These are phyloP conservation scores for Otolemur crassicaudatus DNA, from an alignment of 2,797 vertebrate genomes.

Conservation along the genomic window DNA sequence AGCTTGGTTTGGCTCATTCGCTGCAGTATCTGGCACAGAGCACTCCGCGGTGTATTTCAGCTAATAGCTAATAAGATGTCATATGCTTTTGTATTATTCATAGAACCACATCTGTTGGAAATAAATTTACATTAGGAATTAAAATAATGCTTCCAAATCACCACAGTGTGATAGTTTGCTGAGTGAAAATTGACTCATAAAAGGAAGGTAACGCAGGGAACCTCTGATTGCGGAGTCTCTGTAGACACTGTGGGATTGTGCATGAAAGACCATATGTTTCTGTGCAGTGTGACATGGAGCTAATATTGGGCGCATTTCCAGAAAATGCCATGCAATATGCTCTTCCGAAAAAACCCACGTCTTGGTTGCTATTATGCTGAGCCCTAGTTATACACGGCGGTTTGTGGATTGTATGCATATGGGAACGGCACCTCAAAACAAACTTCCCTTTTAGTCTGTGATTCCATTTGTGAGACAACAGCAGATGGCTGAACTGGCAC, in stretches of 20 bases:
- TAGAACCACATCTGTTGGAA: slow-evolving; percentile 57
- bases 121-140: slow-evolving; percentile 65
- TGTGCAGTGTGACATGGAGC: slow-evolving; percentile 35
- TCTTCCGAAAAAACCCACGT: neutral
- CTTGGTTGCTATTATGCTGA: neutral
- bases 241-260: neutral
- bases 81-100: slow-evolving; percentile 51
- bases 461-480: neutral
- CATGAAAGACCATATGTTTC: slow-evolving; percentile 44
- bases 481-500: slow-evolving; percentile 73
- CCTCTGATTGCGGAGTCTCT: slow-evolving; percentile 38
- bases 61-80: slow-evolving; percentile 57
- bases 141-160: slow-evolving; percentile 64
- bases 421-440: slow-evolving; percentile 20
- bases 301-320: slow-evolving; percentile 65
- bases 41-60: neutral
- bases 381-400: neutral
- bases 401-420: slow-evolving; percentile 22
- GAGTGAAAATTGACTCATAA: slow-evolving; percentile 57
- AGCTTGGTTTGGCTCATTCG: neutral
- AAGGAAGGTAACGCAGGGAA: neutral
- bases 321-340: slow-evolving; percentile 34
- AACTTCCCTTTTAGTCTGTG: slow-evolving; percentile 9
- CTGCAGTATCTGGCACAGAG: no score
- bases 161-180: neutral